Evolutionary conservation across 2,888 invertebrate genomes (phyloP), one percentile per base, ranked within the genome.

Genomic region (Oasisia sp.): DNA sequence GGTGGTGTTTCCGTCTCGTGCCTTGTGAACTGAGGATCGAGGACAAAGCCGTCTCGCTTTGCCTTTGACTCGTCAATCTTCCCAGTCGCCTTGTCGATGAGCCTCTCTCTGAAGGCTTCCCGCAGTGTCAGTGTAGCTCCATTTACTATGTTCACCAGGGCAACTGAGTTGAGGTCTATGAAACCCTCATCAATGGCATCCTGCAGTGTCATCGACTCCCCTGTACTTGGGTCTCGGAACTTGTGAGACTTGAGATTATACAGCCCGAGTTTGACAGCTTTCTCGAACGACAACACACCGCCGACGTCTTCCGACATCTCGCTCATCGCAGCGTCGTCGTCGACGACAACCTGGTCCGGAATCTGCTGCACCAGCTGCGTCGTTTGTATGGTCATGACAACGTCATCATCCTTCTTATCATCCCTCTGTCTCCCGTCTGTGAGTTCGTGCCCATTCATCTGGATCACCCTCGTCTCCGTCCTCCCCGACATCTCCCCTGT

Each of bases 51-150:
- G 14, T 92, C 90, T 98, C 98, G 93, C 95, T 95, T 94, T 95
- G 95, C 92, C 93, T 92, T 93, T 89, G 11, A 92, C 92, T 93
- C 93, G 91, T 94, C 92, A 32, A 94, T 92, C 38, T 92, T 93
- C 92, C 94, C 93, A 93, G 93, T 93, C 91, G 93, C 56, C 93
- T 92, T n/a, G 94, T 93, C 92, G 94, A 95, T 92, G 93, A 94
- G 91, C 93, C 94, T 91, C 90, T 94, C 93, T 95, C 97, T 97
- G 44, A 99, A 97, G 0, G 99, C 98, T 95, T 98, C 98, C 8
- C 97, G 97, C 91, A 99, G 97, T n/a, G 98, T 98, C 90, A 98
- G 97, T 95, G 97, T 97, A 90, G 97, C 97, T 95, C 98, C 98
- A 92, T 97, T 97, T 32, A n/a, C 91, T 14, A 94, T 92, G 91